Conservation (phyloP, 1,140 invertebrate species). For the Laupala kohalensis region DNA sequence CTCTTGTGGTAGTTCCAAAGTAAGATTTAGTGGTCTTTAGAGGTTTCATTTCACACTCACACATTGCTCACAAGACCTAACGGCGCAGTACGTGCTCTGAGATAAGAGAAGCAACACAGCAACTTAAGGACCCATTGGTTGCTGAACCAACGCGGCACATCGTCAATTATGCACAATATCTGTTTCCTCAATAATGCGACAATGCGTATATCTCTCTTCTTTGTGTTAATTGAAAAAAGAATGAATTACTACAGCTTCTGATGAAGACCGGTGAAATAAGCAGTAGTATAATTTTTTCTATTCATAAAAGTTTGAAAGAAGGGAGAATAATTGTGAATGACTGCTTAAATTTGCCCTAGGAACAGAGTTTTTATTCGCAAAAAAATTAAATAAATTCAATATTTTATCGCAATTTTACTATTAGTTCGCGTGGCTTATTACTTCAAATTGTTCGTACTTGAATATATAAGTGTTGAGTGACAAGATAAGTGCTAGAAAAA, state of each 20-base stretch:
- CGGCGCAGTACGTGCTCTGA: background rate
- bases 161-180: background rate
- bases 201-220: background rate
- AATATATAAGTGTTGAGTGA: too few species aligned
- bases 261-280: too few species aligned
- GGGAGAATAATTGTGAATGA: too few species aligned
- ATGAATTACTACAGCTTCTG: background rate
- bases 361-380: too few species aligned
- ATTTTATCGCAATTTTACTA: too few species aligned
- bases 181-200: background rate
- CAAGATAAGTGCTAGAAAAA: too few species aligned
- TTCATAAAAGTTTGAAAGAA: too few species aligned
- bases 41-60: background rate
- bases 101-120: background rate
- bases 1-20: background rate
- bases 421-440: too few species aligned
- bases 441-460: too few species aligned
- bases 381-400: too few species aligned
- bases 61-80: background rate
- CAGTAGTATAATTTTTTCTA: too few species aligned
- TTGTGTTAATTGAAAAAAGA: background rate
- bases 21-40: background rate
- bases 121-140: background rate
- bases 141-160: background rate
- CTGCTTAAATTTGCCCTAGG: too few species aligned